A percentile compares a stretch with the other conserved stretches of the same genome.
phyloP scores from a whole-genome alignment of 2,888 invertebrate species.

The Drosophila acutilabella region DNA sequence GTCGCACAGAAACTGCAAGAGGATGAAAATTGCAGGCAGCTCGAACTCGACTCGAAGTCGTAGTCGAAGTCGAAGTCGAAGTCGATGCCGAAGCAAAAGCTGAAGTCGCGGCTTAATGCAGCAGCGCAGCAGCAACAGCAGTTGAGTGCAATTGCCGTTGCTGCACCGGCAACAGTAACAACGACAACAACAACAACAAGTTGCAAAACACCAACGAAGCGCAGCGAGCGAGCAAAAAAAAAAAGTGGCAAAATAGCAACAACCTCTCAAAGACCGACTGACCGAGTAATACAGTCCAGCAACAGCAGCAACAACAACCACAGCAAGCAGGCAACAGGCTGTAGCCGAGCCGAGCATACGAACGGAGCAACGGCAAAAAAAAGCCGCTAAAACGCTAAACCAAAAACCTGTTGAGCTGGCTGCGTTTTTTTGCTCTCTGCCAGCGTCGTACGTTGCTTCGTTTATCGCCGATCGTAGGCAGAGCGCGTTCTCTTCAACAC shows the following conservation, averaged over 20 bases:
- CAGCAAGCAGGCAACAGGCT: conserved; percentile 58
- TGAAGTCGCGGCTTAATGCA: conserved; percentile 53
- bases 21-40: conserved; percentile 82
- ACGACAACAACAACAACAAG: conserved; percentile 62
- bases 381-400: conserved; percentile 70
- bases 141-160: conserved; percentile 77
- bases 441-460: conserved; percentile 80
- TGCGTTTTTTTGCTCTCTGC: conserved; percentile 57
- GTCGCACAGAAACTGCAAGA: conserved; percentile 85
- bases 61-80: too few species aligned
- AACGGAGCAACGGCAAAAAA: conserved; percentile 69
- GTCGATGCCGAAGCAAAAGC: conserved; percentile 6
- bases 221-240: conserved; percentile 56
- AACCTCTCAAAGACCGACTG: conserved; percentile 86
- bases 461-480: conserved; percentile 54
- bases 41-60: conserved; percentile 47
- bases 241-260: conserved; percentile 83
- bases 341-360: conserved; percentile 58
- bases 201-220: conserved; percentile 67
- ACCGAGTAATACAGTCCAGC: conserved; percentile 86
- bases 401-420: conserved; percentile 73
- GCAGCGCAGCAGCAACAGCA: conserved; percentile 40
- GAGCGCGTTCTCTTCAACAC: conserved; percentile 17
- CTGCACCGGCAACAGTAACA: conserved; percentile 54
- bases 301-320: conserved; percentile 40